These are phyloP conservation scores for Alfaro cultratus DNA, from an alignment of 2,797 vertebrate genomes.

Conservation along the genomic window DNA sequence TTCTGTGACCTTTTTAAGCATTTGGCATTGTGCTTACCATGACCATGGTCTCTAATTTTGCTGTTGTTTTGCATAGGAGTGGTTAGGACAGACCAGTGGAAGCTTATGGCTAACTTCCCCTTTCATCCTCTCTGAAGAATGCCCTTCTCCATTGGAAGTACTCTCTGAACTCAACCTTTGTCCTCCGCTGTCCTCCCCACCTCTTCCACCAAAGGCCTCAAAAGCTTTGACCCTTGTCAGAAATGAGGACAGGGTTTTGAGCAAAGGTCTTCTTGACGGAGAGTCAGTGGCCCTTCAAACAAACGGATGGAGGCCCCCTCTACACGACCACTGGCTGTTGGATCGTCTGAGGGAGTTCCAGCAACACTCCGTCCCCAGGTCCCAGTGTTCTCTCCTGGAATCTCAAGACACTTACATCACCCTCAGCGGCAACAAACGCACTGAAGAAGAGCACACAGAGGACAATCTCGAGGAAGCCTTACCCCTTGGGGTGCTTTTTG, in stretches of 20 bases:
- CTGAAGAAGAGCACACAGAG: conserved; percentile 38
- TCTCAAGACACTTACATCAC: conserved; percentile 83
- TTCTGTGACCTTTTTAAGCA: background rate
- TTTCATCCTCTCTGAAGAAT: conserved; percentile 78
- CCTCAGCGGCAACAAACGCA: conserved; percentile 63
- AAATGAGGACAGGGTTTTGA: conserved; percentile 34
- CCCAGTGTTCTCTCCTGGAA: conserved; percentile 71
- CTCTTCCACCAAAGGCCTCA: conserved; percentile 56
- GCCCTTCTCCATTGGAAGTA: conserved; percentile 81
- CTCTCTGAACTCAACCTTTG: conserved; percentile 82
- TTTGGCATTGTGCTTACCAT: background rate
- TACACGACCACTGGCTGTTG: conserved; percentile 70
- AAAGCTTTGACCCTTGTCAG: conserved; percentile 1
- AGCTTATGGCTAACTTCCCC: conserved; percentile 78
- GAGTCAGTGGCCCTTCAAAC: conserved; percentile 1
- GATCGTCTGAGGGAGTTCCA: conserved; percentile 69
- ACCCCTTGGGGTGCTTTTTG: conserved; percentile 76
- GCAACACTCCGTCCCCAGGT: conserved; percentile 51
- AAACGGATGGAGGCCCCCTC: conserved; percentile 43
- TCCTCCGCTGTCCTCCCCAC: conserved; percentile 46
- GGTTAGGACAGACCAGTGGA: conserved; percentile 83
- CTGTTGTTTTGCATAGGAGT: conserved; percentile 76
- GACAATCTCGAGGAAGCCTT: conserved; percentile 67
- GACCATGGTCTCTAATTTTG: background rate
- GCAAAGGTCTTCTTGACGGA: conserved; percentile 13